Percentiles rank a stretch among this genome's conserved stretches.
Conservation (phyloP, 2,113 vertebrate species). For the Oreotrochilus melanogaster region DNA sequence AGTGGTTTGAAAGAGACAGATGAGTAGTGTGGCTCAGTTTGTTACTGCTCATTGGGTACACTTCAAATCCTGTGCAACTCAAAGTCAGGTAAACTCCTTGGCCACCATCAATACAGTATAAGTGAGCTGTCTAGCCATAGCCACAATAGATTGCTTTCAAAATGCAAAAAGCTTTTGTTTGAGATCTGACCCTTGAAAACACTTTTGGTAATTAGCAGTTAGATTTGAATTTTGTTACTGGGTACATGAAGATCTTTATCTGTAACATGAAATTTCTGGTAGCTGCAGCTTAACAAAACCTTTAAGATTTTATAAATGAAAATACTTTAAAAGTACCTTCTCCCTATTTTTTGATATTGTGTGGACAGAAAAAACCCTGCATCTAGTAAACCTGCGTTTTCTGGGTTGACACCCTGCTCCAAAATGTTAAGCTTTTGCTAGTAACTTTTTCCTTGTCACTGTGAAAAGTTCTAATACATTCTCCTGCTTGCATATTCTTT, state of each 20-base stretch:
- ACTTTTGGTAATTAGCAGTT: background rate
- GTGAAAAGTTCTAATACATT: background rate
- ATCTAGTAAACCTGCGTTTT: background rate
- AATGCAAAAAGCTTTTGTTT: background rate
- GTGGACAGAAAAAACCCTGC: rapidly evolving
- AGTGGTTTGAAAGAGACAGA: background rate
- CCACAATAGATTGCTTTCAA: background rate
- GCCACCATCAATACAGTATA: background rate
- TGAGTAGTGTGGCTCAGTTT: background rate
- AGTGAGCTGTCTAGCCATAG: background rate
- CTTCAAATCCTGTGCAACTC: background rate
- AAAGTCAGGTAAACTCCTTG: background rate
- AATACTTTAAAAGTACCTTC: background rate
- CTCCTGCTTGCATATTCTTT: background rate
- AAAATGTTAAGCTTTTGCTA: background rate
- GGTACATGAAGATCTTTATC: background rate
- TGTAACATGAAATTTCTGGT: background rate
- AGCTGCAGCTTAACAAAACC: background rate
- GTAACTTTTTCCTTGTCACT: background rate
- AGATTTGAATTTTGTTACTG: background rate
- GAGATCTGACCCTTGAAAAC: background rate
- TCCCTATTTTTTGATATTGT: background rate
- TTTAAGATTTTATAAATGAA: background rate
- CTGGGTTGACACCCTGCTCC: background rate
- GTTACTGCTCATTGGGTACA: background rate